Evolutionary conservation across 2,797 vertebrate species (phyloP).

Genomic region (Zenarchopterus dispar): DNA sequence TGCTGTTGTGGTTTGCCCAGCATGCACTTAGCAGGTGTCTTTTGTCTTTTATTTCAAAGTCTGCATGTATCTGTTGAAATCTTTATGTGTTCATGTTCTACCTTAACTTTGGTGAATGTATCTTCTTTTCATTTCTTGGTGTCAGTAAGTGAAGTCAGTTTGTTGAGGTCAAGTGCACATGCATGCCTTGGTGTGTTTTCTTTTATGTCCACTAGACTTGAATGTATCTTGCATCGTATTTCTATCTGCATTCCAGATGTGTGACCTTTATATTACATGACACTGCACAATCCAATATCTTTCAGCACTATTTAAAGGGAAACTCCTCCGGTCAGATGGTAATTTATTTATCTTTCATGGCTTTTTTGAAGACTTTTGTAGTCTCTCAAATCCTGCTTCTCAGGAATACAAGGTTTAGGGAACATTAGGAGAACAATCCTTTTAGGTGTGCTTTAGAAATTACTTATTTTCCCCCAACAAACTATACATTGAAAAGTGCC

Average conservation of each 20-base stretch:
- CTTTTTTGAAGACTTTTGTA: constrained; percentile 10
- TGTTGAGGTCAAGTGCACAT: constrained; percentile 42
- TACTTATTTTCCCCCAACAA: constrained; percentile 4
- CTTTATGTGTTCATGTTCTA: constrained; percentile 31
- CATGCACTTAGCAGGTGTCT: constrained; percentile 76
- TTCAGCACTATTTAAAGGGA: constrained; percentile 29
- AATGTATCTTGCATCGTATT: constrained; percentile 51
- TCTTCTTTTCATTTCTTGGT: constrained; percentile 32
- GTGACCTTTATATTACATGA: constrained; percentile 31
- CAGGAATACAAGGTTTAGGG: constrained; percentile 2
- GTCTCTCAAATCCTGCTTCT: constrained; percentile 13
- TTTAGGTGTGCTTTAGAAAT: constrained; percentile 13
- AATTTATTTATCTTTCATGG: constrained; percentile 26
- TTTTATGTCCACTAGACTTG: constrained; percentile 44
- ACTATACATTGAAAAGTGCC: constrained; percentile 57
- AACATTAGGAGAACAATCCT: constrained; percentile 25
- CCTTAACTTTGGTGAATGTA: constrained; percentile 40
- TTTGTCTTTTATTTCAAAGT: constrained; percentile 49
- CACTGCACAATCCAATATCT: constrained; percentile 16
- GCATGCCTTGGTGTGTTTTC: constrained; percentile 46
- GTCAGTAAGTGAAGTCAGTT: constrained; percentile 24
- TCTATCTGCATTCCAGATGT: constrained; percentile 35
- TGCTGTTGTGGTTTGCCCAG: constrained; percentile 71
- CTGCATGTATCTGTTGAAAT: constrained; percentile 49
- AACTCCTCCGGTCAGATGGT: constrained; percentile 22